phyloP scores from a whole-genome alignment of 2,888 invertebrate genomes.

The Ichneumoninae sp. region DNA sequence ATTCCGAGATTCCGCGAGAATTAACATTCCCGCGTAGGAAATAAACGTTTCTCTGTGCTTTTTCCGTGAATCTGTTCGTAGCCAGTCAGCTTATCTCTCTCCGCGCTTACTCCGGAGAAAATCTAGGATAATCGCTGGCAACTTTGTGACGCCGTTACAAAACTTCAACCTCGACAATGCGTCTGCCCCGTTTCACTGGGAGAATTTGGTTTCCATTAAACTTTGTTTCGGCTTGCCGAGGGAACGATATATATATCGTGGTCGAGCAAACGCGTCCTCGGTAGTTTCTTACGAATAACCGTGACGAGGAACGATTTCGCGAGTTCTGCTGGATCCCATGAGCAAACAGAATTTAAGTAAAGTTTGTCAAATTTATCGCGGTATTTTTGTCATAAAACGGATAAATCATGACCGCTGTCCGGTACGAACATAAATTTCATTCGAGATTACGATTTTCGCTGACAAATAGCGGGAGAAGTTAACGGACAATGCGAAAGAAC shows the following conservation, averaged over 20 bases:
- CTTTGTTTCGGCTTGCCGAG: constrained; percentile 28
- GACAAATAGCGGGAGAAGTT: background rate
- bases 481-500: background rate
- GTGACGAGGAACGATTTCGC: background rate
- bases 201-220: constrained; percentile 54
- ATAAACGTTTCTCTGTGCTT: constrained; percentile 10
- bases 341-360: constrained; percentile 4
- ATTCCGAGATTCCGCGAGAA: background rate
- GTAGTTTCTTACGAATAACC: constrained; percentile 1
- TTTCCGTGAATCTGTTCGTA: background rate
- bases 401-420: background rate
- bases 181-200: constrained; percentile 24
- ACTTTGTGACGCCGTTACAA: constrained; percentile 39
- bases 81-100: background rate
- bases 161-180: constrained; percentile 30
- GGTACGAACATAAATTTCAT: background rate
- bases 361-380: constrained; percentile 15
- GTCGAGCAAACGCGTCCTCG: constrained; percentile 12
- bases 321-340: background rate
- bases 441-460: constrained; percentile 3
- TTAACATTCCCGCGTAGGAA: background rate
- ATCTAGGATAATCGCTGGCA: constrained; percentile 26
- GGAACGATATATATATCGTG: background rate
- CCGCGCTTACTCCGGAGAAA: background rate
- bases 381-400: constrained; percentile 1